Evolutionary conservation across 2,888 invertebrate species (phyloP).

Genomic region (Poecilus cupreus): DNA sequence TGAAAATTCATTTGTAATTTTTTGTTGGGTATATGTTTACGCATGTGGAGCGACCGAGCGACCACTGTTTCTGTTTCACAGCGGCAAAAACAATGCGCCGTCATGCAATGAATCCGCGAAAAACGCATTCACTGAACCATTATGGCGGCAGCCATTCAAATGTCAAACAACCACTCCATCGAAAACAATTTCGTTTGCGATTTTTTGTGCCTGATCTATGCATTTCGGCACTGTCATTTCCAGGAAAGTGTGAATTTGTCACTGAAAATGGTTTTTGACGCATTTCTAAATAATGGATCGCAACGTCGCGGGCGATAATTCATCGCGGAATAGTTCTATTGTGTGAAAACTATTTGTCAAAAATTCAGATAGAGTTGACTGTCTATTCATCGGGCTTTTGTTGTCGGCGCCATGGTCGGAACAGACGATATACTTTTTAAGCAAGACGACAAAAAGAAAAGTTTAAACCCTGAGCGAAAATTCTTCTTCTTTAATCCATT

Average conservation of each 20-base stretch:
- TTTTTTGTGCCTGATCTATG: conserved; percentile 44
- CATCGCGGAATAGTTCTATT: conserved; percentile 52
- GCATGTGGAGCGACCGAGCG: neutral
- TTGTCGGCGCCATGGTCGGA: neutral
- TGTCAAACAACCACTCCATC: conserved; percentile 54
- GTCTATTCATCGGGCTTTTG: conserved; percentile 35
- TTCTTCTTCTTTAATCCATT: conserved; percentile 58
- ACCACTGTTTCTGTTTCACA: neutral
- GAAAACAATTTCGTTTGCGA: conserved; percentile 51
- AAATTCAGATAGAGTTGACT: conserved; percentile 48
- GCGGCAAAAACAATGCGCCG: conserved; percentile 37
- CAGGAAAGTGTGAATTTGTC: conserved; percentile 57
- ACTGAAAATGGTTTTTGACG: conserved; percentile 54
- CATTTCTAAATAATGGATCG: conserved; percentile 50
- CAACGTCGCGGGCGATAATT: conserved; percentile 40
- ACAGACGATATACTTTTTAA: conserved; percentile 31
- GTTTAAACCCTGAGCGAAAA: conserved; percentile 43
- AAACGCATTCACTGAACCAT: conserved; percentile 45
- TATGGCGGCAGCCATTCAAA: conserved; percentile 42
- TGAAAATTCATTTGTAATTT: conserved; percentile 33
- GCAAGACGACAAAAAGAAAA: conserved; percentile 49
- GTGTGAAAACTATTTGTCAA: conserved; percentile 55
- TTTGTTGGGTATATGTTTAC: conserved; percentile 4
- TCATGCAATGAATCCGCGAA: conserved; percentile 39
- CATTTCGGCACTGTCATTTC: conserved; percentile 51